Evolutionary conservation across 35 echinoderm and acorn worm species (phyloP).

Genomic region (Holothuria glaberrima): DNA sequence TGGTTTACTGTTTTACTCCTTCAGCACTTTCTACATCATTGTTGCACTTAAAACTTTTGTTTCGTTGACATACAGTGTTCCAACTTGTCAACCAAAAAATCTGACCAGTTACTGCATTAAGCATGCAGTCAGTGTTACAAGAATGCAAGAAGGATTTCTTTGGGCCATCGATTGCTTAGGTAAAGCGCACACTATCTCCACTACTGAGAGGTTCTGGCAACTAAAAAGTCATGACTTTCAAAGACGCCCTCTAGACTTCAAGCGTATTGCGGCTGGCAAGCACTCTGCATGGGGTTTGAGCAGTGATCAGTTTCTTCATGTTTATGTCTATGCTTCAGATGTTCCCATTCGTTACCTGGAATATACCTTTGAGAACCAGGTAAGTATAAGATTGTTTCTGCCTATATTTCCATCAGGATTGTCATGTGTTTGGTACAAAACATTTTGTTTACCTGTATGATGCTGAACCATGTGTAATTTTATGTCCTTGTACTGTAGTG

Average conservation of each 20-base stretch:
- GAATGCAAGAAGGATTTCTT: constrained; percentile 76
- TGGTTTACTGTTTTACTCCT: too few species aligned
- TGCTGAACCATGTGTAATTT: too few species aligned
- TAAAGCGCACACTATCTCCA: constrained; percentile 79
- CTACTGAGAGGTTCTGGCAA: constrained; percentile 79
- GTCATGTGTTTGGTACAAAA: too few species aligned
- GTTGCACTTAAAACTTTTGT: too few species aligned
- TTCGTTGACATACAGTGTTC: too few species aligned
- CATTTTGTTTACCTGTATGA: too few species aligned
- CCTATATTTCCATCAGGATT: too few species aligned
- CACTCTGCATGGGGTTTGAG: constrained; percentile 87
- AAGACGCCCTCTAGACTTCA: constrained; percentile 75
- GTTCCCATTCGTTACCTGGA: constrained; percentile 89
- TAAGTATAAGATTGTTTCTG: not conserved
- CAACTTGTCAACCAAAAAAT: too few species aligned
- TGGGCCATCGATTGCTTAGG: constrained; percentile 89
- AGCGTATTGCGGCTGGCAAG: constrained; percentile 73
- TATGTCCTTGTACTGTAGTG: too few species aligned
- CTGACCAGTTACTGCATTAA: too few species aligned
- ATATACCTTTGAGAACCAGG: constrained; percentile 98
- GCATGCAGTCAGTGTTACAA: not conserved
- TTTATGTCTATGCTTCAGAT: constrained; percentile 84
- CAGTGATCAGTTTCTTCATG: constrained; percentile 78
- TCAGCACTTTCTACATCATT: too few species aligned
- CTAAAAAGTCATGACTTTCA: constrained; percentile 67